Conservation (phyloP, 1,140 invertebrate species). For the Trichogramma pretiosum region DNA sequence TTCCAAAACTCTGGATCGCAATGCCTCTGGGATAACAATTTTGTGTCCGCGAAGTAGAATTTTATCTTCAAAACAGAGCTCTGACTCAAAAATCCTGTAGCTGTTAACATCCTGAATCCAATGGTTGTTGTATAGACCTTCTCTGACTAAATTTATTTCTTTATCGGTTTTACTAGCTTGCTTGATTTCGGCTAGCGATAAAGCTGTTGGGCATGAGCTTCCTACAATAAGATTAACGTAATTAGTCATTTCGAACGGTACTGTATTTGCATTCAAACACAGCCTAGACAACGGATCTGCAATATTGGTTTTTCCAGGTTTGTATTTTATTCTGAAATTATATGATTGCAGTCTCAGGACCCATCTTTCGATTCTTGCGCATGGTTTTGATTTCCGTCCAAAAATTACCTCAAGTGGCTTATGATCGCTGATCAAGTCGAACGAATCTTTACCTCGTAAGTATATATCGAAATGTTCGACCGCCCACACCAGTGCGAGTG, state of each 20-base stretch:
- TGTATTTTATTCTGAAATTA: slow-evolving; percentile 30
- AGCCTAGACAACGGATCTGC: slow-evolving; percentile 32
- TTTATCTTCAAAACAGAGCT: neutral
- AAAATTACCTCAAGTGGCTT: slow-evolving; percentile 25
- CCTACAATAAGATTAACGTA: neutral
- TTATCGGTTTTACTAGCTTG: neutral
- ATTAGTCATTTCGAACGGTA: neutral
- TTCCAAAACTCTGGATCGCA: slow-evolving; percentile 31
- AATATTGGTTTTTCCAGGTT: slow-evolving; percentile 30
- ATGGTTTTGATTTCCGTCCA: slow-evolving; percentile 24
- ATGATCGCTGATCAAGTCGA: slow-evolving; percentile 36
- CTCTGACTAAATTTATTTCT: neutral
- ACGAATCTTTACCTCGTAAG: slow-evolving; percentile 30
- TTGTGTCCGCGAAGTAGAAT: neutral
- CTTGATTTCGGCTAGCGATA: neutral
- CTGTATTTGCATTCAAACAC: neutral
- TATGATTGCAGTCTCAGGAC: slow-evolving; percentile 29
- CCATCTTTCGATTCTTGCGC: slow-evolving; percentile 32
- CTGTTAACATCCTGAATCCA: neutral
- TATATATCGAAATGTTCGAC: slow-evolving; percentile 33
- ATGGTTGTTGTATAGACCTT: neutral
- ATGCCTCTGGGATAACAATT: slow-evolving; percentile 16
- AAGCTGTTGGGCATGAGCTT: neutral
- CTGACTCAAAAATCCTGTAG: neutral
- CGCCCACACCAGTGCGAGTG: slow-evolving; percentile 27